Conservation (phyloP, 2,113 vertebrate species). For the Bothrops jararaca region DNA sequence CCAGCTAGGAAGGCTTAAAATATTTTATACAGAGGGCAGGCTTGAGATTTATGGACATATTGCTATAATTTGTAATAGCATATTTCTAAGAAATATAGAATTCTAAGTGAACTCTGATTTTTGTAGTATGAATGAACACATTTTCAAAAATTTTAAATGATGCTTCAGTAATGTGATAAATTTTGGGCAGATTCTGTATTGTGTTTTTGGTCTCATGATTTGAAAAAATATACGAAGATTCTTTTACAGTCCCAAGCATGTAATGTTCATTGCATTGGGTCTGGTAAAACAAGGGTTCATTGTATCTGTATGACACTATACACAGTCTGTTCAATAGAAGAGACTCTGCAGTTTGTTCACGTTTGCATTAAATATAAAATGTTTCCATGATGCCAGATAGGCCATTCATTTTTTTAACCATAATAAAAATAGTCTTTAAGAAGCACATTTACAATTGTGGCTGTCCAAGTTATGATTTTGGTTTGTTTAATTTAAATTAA, state of each 20-base stretch:
- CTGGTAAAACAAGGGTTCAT: neutral
- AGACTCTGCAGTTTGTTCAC: neutral
- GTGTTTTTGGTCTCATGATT: neutral
- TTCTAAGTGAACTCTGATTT: neutral
- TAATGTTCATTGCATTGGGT: neutral
- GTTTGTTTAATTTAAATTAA: neutral
- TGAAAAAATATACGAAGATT: neutral
- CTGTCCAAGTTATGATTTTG: neutral
- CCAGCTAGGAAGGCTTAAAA: neutral
- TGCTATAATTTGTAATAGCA: neutral
- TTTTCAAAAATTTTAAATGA: neutral
- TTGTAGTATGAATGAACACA: neutral
- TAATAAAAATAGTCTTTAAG: constrained; percentile 40
- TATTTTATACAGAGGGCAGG: neutral
- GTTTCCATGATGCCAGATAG: neutral
- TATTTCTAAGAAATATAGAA: neutral
- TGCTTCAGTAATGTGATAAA: neutral
- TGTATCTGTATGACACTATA: neutral
- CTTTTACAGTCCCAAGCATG: neutral
- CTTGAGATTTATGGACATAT: neutral
- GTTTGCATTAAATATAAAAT: neutral
- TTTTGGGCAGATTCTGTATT: neutral
- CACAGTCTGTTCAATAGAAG: neutral
- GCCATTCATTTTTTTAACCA: constrained; percentile 27
- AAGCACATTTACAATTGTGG: neutral